Percentiles rank a stretch among this genome's conserved stretches.
Conservation (phyloP, 64 coral and sea anemone genomes). For the Dendrophyllia cribrosa region DNA sequence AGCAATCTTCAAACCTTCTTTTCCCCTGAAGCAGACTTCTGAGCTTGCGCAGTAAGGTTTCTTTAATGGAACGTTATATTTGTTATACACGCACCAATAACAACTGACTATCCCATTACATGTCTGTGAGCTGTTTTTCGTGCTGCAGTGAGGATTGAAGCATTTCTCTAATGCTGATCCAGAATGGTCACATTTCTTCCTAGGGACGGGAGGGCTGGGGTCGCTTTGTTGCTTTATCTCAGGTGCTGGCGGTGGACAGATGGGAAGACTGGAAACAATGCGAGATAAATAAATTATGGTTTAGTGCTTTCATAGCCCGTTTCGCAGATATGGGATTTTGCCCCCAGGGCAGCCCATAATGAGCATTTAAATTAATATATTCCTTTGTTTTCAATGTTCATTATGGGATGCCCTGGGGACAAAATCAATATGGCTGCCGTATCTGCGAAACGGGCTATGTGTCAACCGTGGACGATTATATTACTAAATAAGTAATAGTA, state of each 20-base stretch:
- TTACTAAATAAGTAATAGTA: no score
- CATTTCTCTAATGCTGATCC: slow-evolving; percentile 3
- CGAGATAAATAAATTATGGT: not conserved
- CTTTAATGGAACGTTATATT: not conserved
- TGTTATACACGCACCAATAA: slow-evolving; percentile 27
- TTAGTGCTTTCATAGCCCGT: no score
- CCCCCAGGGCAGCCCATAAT: no score
- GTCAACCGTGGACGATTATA: no score
- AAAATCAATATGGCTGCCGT: no score
- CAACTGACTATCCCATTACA: slow-evolving; percentile 27
- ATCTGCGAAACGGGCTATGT: no score
- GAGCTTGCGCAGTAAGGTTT: slow-evolving; percentile 1
- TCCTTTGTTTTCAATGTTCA: no score
- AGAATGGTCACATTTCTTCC: not conserved
- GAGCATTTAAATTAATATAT: no score
- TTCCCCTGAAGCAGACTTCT: slow-evolving; percentile 27
- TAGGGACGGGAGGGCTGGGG: not conserved
- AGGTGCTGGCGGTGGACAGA: slow-evolving; percentile 5
- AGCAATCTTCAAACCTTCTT: not conserved
- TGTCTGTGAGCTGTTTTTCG: not conserved
- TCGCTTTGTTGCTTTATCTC: not conserved
- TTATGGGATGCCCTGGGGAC: no score
- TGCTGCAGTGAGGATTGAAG: slow-evolving; percentile 29
- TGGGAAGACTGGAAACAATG: slow-evolving; percentile 15
- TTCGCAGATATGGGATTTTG: no score